Base-by-base conservation (phyloP, 1,140 invertebrate genomes). In the Drosophila pallidifrons region DNA sequence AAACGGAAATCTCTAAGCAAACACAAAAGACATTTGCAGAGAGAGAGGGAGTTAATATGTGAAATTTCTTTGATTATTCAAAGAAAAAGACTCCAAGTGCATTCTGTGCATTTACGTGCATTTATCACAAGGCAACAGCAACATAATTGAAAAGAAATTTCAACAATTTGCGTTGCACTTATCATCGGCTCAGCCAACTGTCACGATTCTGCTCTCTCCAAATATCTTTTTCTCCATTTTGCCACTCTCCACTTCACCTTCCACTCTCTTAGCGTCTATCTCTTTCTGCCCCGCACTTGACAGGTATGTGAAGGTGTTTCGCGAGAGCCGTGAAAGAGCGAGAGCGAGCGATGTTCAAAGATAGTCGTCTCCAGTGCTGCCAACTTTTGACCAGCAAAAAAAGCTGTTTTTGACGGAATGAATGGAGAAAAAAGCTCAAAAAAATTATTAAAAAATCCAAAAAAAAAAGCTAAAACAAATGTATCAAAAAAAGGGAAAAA, bases 91-190 rank as follows among this genome's bases (percentile, higher is more conserved):
- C 25, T 15, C 11, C 11, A 35, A 28, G 47, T 16, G 5, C 55
- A 59, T 60, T 67, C 16, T 66, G 64, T 32, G 38, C 35, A 16
- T 55, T 57, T 58, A 46, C 49, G 54, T 70, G 66, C 64, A 79
- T 87, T 81, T 76, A 79, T 77, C 81, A 55, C 46, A 58, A 51
- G 46, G 49, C 10, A 67, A 72, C 63, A 49, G 54, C 67, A 87
- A 88, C 0, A 69, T 82, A 76, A 82, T 83, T 80, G 72, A 77
- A 88, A 83, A 87, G 82, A 88, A 87, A 87, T 87, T 78, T 55
- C 65, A 87, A 79, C 63, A 69, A 87, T 87, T 87, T 82, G 60
- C 69, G 69, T 57, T 80, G 67, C 83, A 87, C 73, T 88, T 87
- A 87, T 77, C 82, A 63, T 63, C 71, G 73, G 69, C 63, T 65